Percentiles rank a stretch among this genome's conserved stretches.
phyloP scores from a whole-genome alignment of 2,113 vertebrate genomes.

The Gallinago jamesoni region DNA sequence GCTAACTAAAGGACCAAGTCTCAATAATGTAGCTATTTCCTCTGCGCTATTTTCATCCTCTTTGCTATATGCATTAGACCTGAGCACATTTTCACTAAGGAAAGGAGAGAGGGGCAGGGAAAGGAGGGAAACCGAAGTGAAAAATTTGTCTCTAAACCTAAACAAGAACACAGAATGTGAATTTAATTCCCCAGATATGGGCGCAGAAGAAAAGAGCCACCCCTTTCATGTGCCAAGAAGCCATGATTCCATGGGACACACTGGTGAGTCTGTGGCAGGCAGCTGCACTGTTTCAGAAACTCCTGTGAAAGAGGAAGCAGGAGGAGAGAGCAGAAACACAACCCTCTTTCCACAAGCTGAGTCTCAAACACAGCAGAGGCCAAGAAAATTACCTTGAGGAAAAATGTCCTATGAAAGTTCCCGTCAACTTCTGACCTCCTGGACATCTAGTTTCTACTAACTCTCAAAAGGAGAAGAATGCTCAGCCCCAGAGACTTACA shows the following conservation, averaged over 20 bases:
- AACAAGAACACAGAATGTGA: not conserved
- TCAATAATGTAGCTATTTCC: not conserved
- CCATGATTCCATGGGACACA: not conserved
- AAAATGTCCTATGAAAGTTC: not conserved
- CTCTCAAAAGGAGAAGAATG: not conserved
- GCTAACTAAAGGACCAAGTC: constrained; percentile 3
- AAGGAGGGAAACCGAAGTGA: not conserved
- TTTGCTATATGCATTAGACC: not conserved
- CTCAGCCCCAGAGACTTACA: not conserved
- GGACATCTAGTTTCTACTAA: not conserved
- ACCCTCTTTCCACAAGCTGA: not conserved
- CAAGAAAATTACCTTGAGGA: constrained; percentile 1
- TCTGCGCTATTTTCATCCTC: not conserved
- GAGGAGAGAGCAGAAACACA: not conserved
- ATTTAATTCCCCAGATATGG: not conserved
- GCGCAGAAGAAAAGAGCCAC: not conserved
- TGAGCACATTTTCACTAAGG: not conserved
- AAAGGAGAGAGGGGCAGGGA: not conserved
- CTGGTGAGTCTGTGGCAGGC: not conserved
- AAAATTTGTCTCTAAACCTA: constrained; percentile 6
- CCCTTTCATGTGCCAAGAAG: not conserved
- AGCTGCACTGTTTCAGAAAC: constrained; percentile 24
- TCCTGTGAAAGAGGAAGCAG: not conserved
- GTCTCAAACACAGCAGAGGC: not conserved
- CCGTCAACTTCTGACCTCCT: not conserved